Evolutionary conservation across 2,113 vertebrate genomes (phyloP).

Genomic region (Microtus richardsoni): DNA sequence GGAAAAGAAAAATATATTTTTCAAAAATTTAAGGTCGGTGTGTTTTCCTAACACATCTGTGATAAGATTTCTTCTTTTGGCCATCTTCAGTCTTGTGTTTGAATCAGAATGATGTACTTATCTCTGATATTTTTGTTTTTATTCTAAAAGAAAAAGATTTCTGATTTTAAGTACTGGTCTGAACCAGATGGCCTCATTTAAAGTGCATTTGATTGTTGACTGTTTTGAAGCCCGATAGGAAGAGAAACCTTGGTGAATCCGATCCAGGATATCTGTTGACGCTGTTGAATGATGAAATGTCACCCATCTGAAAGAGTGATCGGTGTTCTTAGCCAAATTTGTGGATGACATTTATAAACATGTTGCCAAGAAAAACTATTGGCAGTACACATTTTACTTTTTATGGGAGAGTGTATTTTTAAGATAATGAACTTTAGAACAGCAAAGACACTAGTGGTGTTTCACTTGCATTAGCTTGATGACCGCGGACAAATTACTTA

Average conservation of each 20-base stretch:
- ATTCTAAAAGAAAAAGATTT: slow-evolving; percentile 59
- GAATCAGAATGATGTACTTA: slow-evolving; percentile 56
- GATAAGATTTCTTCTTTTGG: slow-evolving; percentile 64
- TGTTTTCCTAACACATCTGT: slow-evolving; percentile 22
- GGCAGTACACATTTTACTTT: not conserved
- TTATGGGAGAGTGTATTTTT: slow-evolving; percentile 13
- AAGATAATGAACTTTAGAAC: slow-evolving; percentile 23
- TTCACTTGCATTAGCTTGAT: slow-evolving; percentile 13
- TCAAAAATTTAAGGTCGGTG: slow-evolving; percentile 66
- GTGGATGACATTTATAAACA: slow-evolving; percentile 29
- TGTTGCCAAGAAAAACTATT: slow-evolving; percentile 34
- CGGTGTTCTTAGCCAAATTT: slow-evolving; percentile 56
- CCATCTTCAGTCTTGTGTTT: slow-evolving; percentile 53
- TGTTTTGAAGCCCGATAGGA: not conserved
- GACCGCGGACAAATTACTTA: not conserved
- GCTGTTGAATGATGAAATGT: slow-evolving; percentile 46
- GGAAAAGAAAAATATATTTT: slow-evolving; percentile 75
- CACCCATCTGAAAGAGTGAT: slow-evolving; percentile 55
- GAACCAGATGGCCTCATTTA: slow-evolving; percentile 69
- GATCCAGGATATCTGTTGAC: slow-evolving; percentile 25
- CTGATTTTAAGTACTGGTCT: slow-evolving; percentile 62
- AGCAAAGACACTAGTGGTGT: not conserved
- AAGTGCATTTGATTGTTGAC: not conserved
- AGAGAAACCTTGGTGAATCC: slow-evolving; percentile 28
- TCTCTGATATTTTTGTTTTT: slow-evolving; percentile 73